Conservation (phyloP, 2,888 invertebrate species). For the Euclidia mi region DNA sequence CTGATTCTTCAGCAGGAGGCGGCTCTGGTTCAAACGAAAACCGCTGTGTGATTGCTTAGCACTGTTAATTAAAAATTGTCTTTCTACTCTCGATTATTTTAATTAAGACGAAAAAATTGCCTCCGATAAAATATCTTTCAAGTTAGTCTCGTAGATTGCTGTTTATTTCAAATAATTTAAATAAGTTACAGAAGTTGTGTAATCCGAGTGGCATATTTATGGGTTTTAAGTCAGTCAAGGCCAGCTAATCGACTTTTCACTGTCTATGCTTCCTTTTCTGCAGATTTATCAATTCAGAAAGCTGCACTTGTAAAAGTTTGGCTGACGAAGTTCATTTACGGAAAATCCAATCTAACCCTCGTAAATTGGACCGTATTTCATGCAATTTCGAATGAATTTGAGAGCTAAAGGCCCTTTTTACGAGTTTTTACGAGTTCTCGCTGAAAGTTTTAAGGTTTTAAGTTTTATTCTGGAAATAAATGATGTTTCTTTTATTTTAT, state of each 20-base stretch:
- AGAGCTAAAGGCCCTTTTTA: slow-evolving; percentile 5
- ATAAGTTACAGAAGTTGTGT: slow-evolving; percentile 19
- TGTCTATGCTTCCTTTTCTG: not conserved
- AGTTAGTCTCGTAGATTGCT: slow-evolving; percentile 26
- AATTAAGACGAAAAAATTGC: slow-evolving; percentile 20
- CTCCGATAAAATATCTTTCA: slow-evolving; percentile 6
- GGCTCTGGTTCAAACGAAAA: slow-evolving; percentile 79
- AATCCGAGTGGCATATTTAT: slow-evolving; percentile 12
- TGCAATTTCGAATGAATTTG: slow-evolving; percentile 24
- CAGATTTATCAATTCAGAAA: slow-evolving; percentile 32
- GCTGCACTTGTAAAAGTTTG: slow-evolving; percentile 31
- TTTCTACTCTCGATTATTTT: slow-evolving; percentile 22
- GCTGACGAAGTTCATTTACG: slow-evolving; percentile 25
- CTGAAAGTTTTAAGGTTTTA: too few relatives aligned
- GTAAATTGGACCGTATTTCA: slow-evolving; percentile 33
- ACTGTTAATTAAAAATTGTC: slow-evolving; percentile 25
- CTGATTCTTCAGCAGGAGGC: slow-evolving; percentile 77
- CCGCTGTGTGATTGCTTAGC: slow-evolving; percentile 85
- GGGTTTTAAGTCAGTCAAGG: slow-evolving; percentile 21
- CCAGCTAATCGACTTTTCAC: slow-evolving; percentile 20
- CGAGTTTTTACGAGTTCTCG: too few relatives aligned
- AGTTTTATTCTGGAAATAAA: too few relatives aligned
- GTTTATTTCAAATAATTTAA: slow-evolving; percentile 36
- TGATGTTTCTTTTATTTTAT: too few relatives aligned
- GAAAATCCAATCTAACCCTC: slow-evolving; percentile 21